These are phyloP conservation scores for Mesochorus sp. DNA, from an alignment of 2,888 invertebrate species.

Conservation along the genomic window DNA sequence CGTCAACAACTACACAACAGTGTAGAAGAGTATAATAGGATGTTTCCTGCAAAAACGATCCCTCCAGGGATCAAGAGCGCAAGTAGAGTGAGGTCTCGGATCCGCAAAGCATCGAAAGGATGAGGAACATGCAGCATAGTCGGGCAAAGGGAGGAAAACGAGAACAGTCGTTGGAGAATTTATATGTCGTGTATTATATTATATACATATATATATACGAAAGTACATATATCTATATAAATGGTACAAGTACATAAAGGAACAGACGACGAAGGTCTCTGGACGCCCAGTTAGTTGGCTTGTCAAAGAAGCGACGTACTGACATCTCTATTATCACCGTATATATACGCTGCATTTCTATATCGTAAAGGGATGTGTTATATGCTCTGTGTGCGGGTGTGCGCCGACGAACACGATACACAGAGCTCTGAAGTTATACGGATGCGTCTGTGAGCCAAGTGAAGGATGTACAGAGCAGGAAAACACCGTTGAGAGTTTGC, in stretches of 20 bases:
- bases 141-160: slow-evolving; percentile 57
- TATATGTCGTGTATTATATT: slow-evolving; percentile 8
- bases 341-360: slow-evolving; percentile 55
- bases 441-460: slow-evolving; percentile 17
- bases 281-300: slow-evolving; percentile 76
- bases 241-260: slow-evolving; percentile 64
- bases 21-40: neutral
- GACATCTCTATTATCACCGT: slow-evolving; percentile 82
- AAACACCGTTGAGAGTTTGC: slow-evolving; percentile 53
- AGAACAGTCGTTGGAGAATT: slow-evolving; percentile 47
- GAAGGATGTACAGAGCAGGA: slow-evolving; percentile 22
- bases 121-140: slow-evolving; percentile 24
- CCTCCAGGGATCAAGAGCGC: neutral
- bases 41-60: slow-evolving; percentile 27
- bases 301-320: slow-evolving; percentile 81
- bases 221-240: slow-evolving; percentile 38
- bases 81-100: slow-evolving; percentile 5
- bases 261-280: slow-evolving; percentile 69
- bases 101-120: slow-evolving; percentile 9
- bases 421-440: slow-evolving; percentile 13
- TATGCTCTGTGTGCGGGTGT: slow-evolving; percentile 3
- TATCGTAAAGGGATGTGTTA: slow-evolving; percentile 31
- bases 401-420: slow-evolving; percentile 11
- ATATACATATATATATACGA: neutral
- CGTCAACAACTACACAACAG: neutral